A percentile compares a stretch with the other conserved stretches of the same genome.
phyloP scores from a whole-genome alignment of 2,113 vertebrate genomes.

The Antennarius striatus region DNA sequence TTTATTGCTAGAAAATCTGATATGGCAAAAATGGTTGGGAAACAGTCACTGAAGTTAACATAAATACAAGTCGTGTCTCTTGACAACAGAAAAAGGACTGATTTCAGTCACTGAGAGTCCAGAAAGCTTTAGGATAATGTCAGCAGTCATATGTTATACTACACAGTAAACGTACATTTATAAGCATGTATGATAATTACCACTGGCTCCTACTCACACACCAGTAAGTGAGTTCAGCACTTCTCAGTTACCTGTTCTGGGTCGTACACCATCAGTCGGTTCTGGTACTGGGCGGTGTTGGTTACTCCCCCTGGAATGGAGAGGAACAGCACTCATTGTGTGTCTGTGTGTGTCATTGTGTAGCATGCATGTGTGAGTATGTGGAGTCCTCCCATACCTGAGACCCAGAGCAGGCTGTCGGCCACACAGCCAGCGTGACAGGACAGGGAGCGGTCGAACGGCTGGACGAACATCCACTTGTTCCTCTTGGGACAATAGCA shows the following conservation, averaged over 20 bases:
- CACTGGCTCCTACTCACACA: no score
- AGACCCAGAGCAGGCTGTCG: constrained; percentile 96
- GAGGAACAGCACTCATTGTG: background rate
- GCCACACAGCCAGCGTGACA: constrained; percentile 96
- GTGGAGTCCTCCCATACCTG: constrained; percentile 81
- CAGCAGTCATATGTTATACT: no score
- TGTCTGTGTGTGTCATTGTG: background rate
- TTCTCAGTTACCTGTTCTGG: constrained; percentile 86
- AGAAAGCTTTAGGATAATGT: no score
- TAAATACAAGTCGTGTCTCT: no score
- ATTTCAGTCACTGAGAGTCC: no score
- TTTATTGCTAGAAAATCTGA: no score
- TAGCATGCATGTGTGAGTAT: background rate
- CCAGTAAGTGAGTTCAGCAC: background rate
- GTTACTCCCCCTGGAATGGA: constrained; percentile 91
- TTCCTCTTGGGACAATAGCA: constrained; percentile 96
- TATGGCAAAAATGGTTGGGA: no score
- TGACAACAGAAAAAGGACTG: no score
- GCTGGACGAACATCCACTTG: constrained; percentile 95
- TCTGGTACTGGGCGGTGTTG: constrained; percentile 98
- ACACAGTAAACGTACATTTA: no score
- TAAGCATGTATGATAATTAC: no score
- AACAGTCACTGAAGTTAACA: no score
- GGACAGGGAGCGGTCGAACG: constrained; percentile 95
- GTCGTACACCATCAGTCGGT: constrained; percentile 96